Conservation (phyloP, 2,113 vertebrate genomes). For the Perccottus glenii region DNA sequence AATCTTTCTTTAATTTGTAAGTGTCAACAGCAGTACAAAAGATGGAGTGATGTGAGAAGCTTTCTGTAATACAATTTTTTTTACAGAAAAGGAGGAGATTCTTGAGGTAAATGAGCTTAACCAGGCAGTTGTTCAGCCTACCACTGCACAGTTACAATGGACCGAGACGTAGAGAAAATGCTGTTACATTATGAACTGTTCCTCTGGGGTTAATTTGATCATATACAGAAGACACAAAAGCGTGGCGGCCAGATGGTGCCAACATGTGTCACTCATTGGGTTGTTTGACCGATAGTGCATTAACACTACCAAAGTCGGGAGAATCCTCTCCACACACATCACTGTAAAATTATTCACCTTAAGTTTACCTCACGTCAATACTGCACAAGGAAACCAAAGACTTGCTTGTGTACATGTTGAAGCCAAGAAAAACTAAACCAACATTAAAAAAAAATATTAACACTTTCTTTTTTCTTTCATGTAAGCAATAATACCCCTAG, state of each 20-base stretch:
- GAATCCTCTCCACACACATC: constrained; percentile 89
- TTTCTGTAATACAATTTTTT: constrained; percentile 82
- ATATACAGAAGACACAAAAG: constrained; percentile 81
- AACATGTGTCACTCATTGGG: constrained; percentile 84
- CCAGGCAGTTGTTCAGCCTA: constrained; percentile 89
- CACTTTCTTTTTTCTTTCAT: constrained; percentile 70
- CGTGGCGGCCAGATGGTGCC: constrained; percentile 87
- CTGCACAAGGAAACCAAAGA: constrained; percentile 97
- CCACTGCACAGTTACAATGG: constrained; percentile 85
- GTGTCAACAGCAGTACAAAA: constrained; percentile 99
- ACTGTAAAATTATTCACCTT: constrained; percentile 91
- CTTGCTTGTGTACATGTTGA: constrained; percentile 92
- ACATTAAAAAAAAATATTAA: constrained; percentile 63
- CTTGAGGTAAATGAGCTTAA: constrained; percentile 99
- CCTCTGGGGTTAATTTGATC: constrained; percentile 83
- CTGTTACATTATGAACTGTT: constrained; percentile 87
- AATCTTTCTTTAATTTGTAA: constrained; percentile 99
- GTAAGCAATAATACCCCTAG: constrained; percentile 87
- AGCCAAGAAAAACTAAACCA: constrained; percentile 89
- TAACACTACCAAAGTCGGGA: constrained; percentile 91
- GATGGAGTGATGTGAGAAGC: constrained; percentile 98
- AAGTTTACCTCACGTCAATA: constrained; percentile 98
- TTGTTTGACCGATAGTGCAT: constrained; percentile 83
- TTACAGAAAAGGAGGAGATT: constrained; percentile 97
- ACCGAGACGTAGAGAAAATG: constrained; percentile 86